Evolutionary conservation across 2,113 vertebrate species (phyloP), one percentile per base, ranked within the genome.

Genomic region (Fukomys damarensis): DNA sequence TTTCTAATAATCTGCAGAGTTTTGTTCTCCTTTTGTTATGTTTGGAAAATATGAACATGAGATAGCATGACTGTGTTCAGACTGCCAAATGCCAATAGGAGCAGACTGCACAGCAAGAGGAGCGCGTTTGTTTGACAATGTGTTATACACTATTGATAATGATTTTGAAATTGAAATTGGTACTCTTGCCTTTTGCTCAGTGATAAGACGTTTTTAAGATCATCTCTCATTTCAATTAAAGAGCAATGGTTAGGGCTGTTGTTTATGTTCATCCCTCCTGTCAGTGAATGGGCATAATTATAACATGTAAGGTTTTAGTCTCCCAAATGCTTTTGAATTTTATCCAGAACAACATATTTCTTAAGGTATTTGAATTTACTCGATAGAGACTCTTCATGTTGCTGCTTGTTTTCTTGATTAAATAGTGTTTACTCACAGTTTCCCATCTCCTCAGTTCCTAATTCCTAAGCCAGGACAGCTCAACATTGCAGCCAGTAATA

Each of bases 71-170:
- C 97, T 97, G 96, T 97, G 92, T 93, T 98, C 96, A 97, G 97
- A 91, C 97, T 98, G 96, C 97, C 97, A 98, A 98, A 95, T 98
- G 97, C 95, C 97, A 97, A 97, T 93, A 97, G 88, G 95, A 97
- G 93, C 98, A 98, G 96, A 97, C 97, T 97, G 96, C 97, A 97
- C 97, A 97, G 96, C 94, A 85, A 95, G 97, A 91, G 94, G 95
- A 97, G 87, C 87, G 43, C 16, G 9, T 98, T 98, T 98, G 97
- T 98, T 97, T 98, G 97, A 98, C 98, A 98, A 98, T 97, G 95
- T 98, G 97, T 98, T 97, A 97, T 93, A 98, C 91, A 97, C 97
- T 98, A 97, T 97, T 98, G 97, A 98, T 97, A 97, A 97, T 96
- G 93, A 97, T 95, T 97, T 98, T 95, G 88, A 98, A 98, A 97